Base-by-base conservation (phyloP, 2,888 invertebrate species). In the Drosophila maculinotata region DNA sequence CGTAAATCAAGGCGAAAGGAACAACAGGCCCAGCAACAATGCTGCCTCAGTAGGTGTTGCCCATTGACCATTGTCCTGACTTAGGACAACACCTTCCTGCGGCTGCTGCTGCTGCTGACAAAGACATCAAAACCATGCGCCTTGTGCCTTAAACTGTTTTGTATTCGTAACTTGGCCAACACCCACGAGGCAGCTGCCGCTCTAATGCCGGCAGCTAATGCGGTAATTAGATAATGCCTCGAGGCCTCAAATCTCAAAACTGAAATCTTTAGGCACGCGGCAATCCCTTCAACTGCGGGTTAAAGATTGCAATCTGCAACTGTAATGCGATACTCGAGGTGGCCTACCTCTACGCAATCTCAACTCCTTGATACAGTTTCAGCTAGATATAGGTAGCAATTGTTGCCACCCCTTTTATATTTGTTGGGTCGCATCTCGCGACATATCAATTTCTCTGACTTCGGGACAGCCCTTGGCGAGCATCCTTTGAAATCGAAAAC, bases 1-100 rank as follows among this genome's bases (percentile, higher is more conserved):
- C 79, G 90, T 89, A 90, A 90, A 89, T 90, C 89, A 90, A 31
- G 70, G 68, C 65, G 48, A 25, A 48, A 31, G 49, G 28, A 60
- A 63, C 52, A 48, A 39, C 53, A 38, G 59, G 33, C 23, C 45
- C 31, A 51, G 57, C 57, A 42, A 71, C 71, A 78, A 70, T 70
- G 66, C 57, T 17, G 53, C 28, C 53, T 41, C 64, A 44, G 77
- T 78, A 81, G 84, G 85, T 84, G 88, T 84, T 80, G 70, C 59
- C 60, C 68, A 70, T 60, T 58, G 64, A 65, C 67, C 70, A 79
- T 72, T 69, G 72, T 30, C 51, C 58, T 28, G 33, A 23, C 10
- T 49, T 26, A 45, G 49, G 14, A 17, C 47, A 66, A 67, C 81
- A 77, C 67, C 88, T 86, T 80, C 58, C 48, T 48, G 57, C 54